Evolutionary conservation across 2,888 invertebrate species (phyloP).

Genomic region (Philereme transversata): DNA sequence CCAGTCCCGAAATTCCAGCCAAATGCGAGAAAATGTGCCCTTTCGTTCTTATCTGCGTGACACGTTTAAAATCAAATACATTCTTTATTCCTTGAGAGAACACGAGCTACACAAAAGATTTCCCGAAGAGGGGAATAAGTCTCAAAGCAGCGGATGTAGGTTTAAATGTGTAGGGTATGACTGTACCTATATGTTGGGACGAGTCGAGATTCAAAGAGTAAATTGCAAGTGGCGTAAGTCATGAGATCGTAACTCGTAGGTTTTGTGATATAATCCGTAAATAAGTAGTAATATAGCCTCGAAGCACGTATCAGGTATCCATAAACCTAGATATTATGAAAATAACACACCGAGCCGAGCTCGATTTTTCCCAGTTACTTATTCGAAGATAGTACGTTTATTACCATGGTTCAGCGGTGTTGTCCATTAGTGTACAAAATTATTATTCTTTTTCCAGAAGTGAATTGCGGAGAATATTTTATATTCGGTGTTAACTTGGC

Average conservation of each 20-base stretch:
- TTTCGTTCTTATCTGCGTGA: slow-evolving; percentile 1
- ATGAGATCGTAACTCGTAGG: slow-evolving; percentile 3
- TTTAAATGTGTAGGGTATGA: background rate
- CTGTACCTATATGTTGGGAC: background rate
- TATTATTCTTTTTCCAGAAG: too few species aligned
- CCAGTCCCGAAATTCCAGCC: background rate
- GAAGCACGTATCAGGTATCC: background rate
- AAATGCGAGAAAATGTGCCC: slow-evolving; percentile 9
- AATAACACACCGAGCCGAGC: background rate
- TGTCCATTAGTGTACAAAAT: too few species aligned
- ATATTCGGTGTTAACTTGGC: too few species aligned
- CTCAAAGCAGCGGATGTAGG: background rate
- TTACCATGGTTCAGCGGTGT: too few species aligned
- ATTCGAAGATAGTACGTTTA: too few species aligned
- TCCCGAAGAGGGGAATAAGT: background rate
- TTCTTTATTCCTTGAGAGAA: background rate
- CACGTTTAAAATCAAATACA: slow-evolving; percentile 8
- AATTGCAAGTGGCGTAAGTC: background rate
- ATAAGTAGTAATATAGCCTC: background rate
- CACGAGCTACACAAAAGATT: slow-evolving; percentile 2
- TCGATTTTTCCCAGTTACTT: too few species aligned
- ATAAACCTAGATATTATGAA: slow-evolving; percentile 1
- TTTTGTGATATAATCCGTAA: background rate
- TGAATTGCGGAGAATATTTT: too few species aligned
- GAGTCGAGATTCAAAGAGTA: background rate